phyloP scores from a whole-genome alignment of 2,113 vertebrate species.

The Urocolius indicus region DNA sequence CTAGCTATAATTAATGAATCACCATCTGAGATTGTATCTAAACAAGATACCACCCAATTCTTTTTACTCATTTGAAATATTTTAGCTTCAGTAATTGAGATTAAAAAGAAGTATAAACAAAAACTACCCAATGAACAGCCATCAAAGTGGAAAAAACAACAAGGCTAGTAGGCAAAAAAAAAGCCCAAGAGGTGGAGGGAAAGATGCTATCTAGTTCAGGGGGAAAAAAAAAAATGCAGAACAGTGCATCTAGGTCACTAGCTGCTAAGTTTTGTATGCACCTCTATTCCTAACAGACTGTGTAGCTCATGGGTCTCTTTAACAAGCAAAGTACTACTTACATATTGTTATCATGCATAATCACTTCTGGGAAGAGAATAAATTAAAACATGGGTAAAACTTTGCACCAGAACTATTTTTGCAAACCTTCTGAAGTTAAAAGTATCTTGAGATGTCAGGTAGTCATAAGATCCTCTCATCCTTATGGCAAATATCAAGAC shows the following conservation, averaged over 20 bases:
- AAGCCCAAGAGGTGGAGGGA: accelerated
- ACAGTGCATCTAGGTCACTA: neutral
- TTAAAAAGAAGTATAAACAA: neutral
- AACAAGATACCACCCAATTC: neutral
- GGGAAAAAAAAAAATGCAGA: neutral
- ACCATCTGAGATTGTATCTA: neutral
- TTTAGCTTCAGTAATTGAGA: neutral
- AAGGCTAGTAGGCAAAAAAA: neutral
- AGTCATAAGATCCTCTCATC: constrained; percentile 1
- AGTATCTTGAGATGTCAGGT: neutral
- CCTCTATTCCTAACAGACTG: neutral
- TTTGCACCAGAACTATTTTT: neutral
- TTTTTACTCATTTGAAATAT: neutral
- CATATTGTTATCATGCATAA: neutral
- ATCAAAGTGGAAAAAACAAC: neutral
- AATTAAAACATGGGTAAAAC: neutral
- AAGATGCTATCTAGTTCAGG: neutral
- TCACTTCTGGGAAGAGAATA: neutral
- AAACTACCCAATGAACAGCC: neutral
- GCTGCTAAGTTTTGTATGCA: neutral
- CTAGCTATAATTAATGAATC: constrained; percentile 4
- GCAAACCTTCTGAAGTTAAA: constrained; percentile 6
- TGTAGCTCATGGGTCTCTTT: neutral
- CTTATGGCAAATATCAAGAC: neutral
- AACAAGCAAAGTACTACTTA: neutral